phyloP scores from a whole-genome alignment of 2,888 invertebrate species.

The Hypolimnas misippus region DNA sequence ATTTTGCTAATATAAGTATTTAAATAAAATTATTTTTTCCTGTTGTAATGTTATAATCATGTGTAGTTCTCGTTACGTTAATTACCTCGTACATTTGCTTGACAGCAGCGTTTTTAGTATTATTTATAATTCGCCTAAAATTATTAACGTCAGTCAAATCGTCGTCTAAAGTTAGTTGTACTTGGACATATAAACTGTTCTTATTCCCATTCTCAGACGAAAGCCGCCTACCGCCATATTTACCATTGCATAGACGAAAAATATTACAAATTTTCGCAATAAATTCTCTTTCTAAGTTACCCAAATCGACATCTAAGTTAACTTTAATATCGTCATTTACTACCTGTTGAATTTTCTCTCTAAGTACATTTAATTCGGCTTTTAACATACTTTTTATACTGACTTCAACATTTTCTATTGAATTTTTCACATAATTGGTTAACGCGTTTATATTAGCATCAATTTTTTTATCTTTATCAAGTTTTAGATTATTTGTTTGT shows the following conservation, averaged over 20 bases:
- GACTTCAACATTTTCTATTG: slow-evolving; percentile 45
- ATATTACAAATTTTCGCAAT: slow-evolving; percentile 52
- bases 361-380: slow-evolving; percentile 44
- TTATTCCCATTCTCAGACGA: slow-evolving; percentile 24
- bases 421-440: slow-evolving; percentile 48
- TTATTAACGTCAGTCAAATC: slow-evolving; percentile 42
- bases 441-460: slow-evolving; percentile 52
- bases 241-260: slow-evolving; percentile 61
- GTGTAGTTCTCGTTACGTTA: slow-evolving; percentile 30
- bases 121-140: slow-evolving; percentile 19
- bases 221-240: slow-evolving; percentile 38
- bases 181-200: slow-evolving; percentile 55
- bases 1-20: slow-evolving; percentile 14
- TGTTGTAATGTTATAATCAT: slow-evolving; percentile 17
- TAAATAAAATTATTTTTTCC: too few species aligned
- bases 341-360: slow-evolving; percentile 49
- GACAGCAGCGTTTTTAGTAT: slow-evolving; percentile 2
- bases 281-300: slow-evolving; percentile 51
- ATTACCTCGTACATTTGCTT: not conserved
- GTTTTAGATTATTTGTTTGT: slow-evolving; percentile 47
- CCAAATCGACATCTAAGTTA: slow-evolving; percentile 59
- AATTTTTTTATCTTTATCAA: slow-evolving; percentile 52
- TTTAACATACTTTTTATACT: slow-evolving; percentile 38
- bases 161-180: slow-evolving; percentile 54
- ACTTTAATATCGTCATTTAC: slow-evolving; percentile 56